A percentile compares a stretch with the other conserved stretches of the same genome.
These are phyloP conservation scores for Ericerus pela DNA, from an alignment of 1,140 invertebrate species.

Conservation along the genomic window DNA sequence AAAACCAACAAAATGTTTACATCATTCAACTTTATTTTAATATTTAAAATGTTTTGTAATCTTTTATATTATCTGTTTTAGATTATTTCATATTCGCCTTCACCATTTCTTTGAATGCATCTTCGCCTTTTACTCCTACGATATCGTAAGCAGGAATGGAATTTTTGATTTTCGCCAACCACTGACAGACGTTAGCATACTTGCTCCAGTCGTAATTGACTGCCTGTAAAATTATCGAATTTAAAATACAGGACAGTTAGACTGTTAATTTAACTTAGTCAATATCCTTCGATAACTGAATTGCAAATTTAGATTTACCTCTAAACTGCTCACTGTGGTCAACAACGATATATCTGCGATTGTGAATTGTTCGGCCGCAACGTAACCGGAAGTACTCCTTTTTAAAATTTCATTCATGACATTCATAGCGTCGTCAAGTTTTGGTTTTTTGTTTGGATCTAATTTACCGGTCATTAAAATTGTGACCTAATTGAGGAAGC, in stretches of 20 bases:
- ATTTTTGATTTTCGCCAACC: not conserved
- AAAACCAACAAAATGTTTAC: too few relatives aligned
- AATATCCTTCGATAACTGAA: too few relatives aligned
- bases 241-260: not conserved
- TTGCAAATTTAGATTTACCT: conserved; percentile 3
- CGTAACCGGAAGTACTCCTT: not conserved
- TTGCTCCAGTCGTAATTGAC: not conserved
- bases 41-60: too few relatives aligned
- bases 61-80: too few relatives aligned
- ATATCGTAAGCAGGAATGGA: not conserved
- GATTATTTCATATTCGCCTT: too few relatives aligned
- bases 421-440: not conserved
- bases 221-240: not conserved
- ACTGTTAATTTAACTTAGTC: not conserved
- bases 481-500: not conserved
- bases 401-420: conserved; percentile 5
- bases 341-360: not conserved
- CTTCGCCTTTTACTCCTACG: not conserved
- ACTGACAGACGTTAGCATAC: not conserved
- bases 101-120: not conserved
- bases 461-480: not conserved
- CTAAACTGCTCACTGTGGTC: not conserved
- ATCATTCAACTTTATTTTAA: too few relatives aligned
- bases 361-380: not conserved
- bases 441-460: not conserved